Percentiles rank a stretch among this genome's conserved stretches.
Conservation (phyloP, 30 jellyfish, hydroid and myxozoan species). For the Aurelia aurita complex sp. Pacific region DNA sequence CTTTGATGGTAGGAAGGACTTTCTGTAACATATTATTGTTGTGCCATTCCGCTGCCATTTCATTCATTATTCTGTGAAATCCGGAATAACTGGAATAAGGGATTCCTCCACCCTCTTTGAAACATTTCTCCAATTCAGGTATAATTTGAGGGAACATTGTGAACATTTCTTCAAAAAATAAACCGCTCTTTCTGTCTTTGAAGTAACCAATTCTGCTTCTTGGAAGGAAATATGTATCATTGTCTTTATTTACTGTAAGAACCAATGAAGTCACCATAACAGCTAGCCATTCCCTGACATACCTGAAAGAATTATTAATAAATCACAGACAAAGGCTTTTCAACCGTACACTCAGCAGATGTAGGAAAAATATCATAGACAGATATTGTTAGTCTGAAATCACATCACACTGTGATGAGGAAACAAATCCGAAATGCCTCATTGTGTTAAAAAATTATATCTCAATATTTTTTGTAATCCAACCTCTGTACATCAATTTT, state of each 20-base stretch:
- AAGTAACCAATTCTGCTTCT: slow-evolving; percentile 1
- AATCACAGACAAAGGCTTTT: too few species aligned
- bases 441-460: too few species aligned
- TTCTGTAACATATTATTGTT: neutral
- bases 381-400: too few species aligned
- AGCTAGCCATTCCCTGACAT: slow-evolving; percentile 73
- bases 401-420: too few species aligned
- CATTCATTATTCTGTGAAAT: slow-evolving; percentile 34
- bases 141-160: slow-evolving; percentile 14
- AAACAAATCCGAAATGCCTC: too few species aligned
- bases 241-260: slow-evolving; percentile 26
- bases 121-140: slow-evolving; percentile 31
- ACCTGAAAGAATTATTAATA: slow-evolving; percentile 4
- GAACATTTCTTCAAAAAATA: slow-evolving; percentile 6
- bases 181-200: neutral
- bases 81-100: slow-evolving; percentile 27
- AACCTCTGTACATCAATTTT: too few species aligned
- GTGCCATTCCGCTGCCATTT: slow-evolving; percentile 28
- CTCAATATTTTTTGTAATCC: too few species aligned
- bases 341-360: too few species aligned
- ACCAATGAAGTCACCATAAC: slow-evolving; percentile 25
- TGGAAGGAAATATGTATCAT: slow-evolving; percentile 36
- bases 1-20: slow-evolving; percentile 33
- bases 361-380: too few species aligned
- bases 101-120: slow-evolving; percentile 62